phyloP scores from a whole-genome alignment of 1,140 invertebrate genomes.

The Homalodisca vitripennis region DNA sequence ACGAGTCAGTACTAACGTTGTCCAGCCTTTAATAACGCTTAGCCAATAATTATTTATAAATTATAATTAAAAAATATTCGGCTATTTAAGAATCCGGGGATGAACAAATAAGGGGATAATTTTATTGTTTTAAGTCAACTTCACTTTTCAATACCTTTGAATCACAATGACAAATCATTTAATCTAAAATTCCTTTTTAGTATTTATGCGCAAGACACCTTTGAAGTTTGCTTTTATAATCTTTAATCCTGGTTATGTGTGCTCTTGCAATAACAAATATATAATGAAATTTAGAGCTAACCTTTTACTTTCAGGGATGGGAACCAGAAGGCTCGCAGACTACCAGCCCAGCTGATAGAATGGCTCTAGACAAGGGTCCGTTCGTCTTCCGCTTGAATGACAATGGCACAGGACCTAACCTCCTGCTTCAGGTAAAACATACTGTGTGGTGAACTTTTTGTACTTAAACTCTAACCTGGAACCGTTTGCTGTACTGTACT shows the following conservation, averaged over 20 bases:
- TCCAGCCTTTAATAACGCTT: no score
- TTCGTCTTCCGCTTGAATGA: slow-evolving; percentile 74
- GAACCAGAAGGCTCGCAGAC: background rate
- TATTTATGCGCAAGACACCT: background rate
- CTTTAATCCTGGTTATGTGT: background rate
- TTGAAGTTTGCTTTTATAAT: background rate
- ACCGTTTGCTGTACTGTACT: no score
- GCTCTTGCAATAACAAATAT: background rate
- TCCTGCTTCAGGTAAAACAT: slow-evolving; percentile 64
- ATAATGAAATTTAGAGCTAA: background rate
- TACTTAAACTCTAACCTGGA: no score
- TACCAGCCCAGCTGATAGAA: slow-evolving; percentile 6
- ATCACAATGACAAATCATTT: background rate
- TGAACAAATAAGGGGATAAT: background rate
- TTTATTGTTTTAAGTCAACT: background rate
- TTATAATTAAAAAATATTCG: no score
- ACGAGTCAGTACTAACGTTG: no score
- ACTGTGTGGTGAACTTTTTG: no score
- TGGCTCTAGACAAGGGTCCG: slow-evolving; percentile 56
- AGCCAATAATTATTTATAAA: no score
- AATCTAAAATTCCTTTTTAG: background rate
- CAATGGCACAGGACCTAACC: slow-evolving; percentile 69
- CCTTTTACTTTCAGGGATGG: slow-evolving; percentile 6
- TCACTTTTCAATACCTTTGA: background rate
- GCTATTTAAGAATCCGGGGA: no score